A percentile compares a stretch with the other conserved stretches of the same genome.
Evolutionary conservation across 2,888 invertebrate species (phyloP).

Genomic region (Drosophila basisetae): DNA sequence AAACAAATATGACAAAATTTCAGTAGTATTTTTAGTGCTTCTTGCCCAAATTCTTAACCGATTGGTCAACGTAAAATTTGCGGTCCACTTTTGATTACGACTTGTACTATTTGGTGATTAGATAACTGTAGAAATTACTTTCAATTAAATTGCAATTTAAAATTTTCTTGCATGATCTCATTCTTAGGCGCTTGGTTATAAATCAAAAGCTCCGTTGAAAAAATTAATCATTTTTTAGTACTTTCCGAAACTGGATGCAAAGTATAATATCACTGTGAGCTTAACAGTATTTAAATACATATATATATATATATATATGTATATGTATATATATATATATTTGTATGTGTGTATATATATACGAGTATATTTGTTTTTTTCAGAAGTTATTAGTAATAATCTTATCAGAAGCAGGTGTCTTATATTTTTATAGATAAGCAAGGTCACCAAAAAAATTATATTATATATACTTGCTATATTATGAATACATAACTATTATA

Average conservation of each 20-base stretch:
- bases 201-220: slow-evolving; percentile 6
- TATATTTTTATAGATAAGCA: slow-evolving; percentile 52
- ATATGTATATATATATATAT: not conserved
- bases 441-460: slow-evolving; percentile 43
- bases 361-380: not conserved
- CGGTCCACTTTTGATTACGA: slow-evolving; percentile 24
- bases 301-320: not conserved
- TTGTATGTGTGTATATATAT: not conserved
- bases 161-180: slow-evolving; percentile 49
- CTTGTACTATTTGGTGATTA: slow-evolving; percentile 21
- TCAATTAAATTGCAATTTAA: slow-evolving; percentile 38
- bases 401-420: slow-evolving; percentile 54
- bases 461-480: not conserved
- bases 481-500: not conserved
- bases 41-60: not conserved
- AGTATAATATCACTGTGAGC: slow-evolving; percentile 15
- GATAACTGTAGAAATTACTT: slow-evolving; percentile 35
- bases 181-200: not conserved
- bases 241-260: slow-evolving; percentile 12
- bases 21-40: not conserved
- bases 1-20: slow-evolving; percentile 1
- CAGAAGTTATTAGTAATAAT: slow-evolving; percentile 28
- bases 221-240: not conserved
- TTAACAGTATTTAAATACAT: slow-evolving; percentile 27
- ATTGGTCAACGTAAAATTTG: slow-evolving; percentile 12